Base-by-base conservation (phyloP, 1,140 invertebrate genomes). In the Panagrolaimus sp. region DNA sequence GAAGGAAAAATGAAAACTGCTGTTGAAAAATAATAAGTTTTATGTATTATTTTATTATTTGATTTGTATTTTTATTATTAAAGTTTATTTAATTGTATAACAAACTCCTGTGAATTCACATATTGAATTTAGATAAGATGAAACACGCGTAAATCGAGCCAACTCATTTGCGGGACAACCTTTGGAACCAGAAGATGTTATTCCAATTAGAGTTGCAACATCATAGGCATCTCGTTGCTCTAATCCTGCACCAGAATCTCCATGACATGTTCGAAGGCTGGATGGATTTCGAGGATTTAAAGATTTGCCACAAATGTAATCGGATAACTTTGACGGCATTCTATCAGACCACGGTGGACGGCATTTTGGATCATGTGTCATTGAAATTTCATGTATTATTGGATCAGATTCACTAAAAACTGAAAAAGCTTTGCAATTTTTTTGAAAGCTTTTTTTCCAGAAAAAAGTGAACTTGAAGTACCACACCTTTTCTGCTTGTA, bases 131-230 rank as follows among this genome's bases (percentile, higher is more conserved):
- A 72, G 42, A 46, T 73, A 73, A 9, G 62, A 65, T 27, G 65
- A 57, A 27, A 67, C 71, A 14, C 66, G 43, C 13, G 72, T 73
- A 51, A 73, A 77, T 31, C 75, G 51, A 13, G 69, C 75, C 27
- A 77, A 69, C 63, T 74, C 72, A 66, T 77, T 73, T 9, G 75
- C 64, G 7, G 75, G 69, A 57, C 75, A 77, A 20, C 73, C 72
- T 44, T 66, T 65, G 1, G 75, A 73, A 0, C 74, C 75, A 45
- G 71, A 77, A 20, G 75, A 77, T 23, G 74, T 77, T 13, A 77
- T 68, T 27, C 70, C 75, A 43, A 77, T 61, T 9, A 77, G 45
- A 23, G 67, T 70, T 11, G 67, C 53, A 4, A 66, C 8, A 7
- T 72, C 73, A 43, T 61, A 42, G 1, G 67, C 38, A 45, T 73